phyloP scores from a whole-genome alignment of 2,888 invertebrate genomes.

The Athrips mouffetella region DNA sequence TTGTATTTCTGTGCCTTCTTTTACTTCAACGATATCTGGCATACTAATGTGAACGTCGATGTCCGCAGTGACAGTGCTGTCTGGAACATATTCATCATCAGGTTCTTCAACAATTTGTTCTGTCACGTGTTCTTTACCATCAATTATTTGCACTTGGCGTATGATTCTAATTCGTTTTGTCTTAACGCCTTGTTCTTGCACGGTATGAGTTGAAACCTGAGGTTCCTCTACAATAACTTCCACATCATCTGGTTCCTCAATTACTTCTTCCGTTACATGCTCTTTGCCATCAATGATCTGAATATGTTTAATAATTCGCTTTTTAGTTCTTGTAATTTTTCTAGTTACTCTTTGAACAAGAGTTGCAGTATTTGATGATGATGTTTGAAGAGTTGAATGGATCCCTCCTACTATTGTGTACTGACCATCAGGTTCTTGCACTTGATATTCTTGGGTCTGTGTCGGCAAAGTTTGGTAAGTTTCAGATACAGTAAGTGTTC shows the following conservation, averaged over 20 bases:
- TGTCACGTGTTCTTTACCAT: slow-evolving; percentile 87
- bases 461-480: slow-evolving; percentile 32
- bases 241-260: slow-evolving; percentile 90
- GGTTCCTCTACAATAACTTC: slow-evolving; percentile 83
- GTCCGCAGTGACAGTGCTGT: slow-evolving; percentile 47
- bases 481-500: slow-evolving; percentile 35
- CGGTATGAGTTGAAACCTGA: slow-evolving; percentile 33
- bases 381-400: slow-evolving; percentile 35
- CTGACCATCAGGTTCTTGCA: slow-evolving; percentile 47
- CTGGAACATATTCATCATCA: slow-evolving; percentile 59
- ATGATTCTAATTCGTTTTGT: slow-evolving; percentile 79
- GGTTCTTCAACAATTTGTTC: slow-evolving; percentile 90
- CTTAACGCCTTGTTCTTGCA: slow-evolving; percentile 49
- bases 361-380: slow-evolving; percentile 68
- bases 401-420: slow-evolving; percentile 34
- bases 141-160: slow-evolving; percentile 83
- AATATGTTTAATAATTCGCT: slow-evolving; percentile 85
- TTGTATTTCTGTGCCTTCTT: slow-evolving; percentile 20
- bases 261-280: slow-evolving; percentile 87
- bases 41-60: slow-evolving; percentile 43
- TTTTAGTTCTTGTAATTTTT: slow-evolving; percentile 84
- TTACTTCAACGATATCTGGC: slow-evolving; percentile 19
- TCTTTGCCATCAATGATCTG: slow-evolving; percentile 90
- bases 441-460: slow-evolving; percentile 32
- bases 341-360: slow-evolving; percentile 88